A percentile compares a stretch with the other conserved stretches of the same genome.
These are phyloP conservation scores for Cataglyphis rosenhaueri DNA, from an alignment of 2,888 invertebrate genomes.

Conservation along the genomic window DNA sequence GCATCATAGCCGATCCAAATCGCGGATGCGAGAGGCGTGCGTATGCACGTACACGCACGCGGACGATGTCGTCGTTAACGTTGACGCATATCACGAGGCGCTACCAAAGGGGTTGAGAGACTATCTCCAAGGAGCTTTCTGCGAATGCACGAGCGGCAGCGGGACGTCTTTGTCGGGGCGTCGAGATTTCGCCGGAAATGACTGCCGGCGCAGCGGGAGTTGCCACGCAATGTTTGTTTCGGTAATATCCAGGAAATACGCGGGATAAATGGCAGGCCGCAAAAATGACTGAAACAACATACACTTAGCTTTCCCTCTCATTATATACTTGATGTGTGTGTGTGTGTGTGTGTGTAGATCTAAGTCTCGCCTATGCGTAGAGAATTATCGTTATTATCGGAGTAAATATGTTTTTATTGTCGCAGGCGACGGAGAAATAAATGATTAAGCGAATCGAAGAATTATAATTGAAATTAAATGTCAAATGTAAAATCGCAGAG, in stretches of 20 bases:
- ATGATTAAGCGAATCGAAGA: neutral
- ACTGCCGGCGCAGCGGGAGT: slow-evolving; percentile 21
- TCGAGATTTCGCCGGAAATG: slow-evolving; percentile 44
- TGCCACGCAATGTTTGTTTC: slow-evolving; percentile 51
- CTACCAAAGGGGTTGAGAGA: neutral
- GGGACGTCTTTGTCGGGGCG: slow-evolving; percentile 43
- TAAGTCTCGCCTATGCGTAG: no score
- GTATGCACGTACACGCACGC: neutral
- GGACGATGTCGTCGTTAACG: slow-evolving; percentile 14
- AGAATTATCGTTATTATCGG: slow-evolving; percentile 22
- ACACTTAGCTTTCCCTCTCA: slow-evolving; percentile 30
- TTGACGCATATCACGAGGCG: slow-evolving; percentile 7
- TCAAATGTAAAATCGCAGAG: neutral
- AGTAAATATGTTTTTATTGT: neutral
- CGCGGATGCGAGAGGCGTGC: slow-evolving; percentile 16
- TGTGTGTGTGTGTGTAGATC: neutral
- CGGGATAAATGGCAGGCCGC: slow-evolving; percentile 33
- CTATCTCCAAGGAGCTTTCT: neutral
- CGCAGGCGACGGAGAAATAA: neutral
- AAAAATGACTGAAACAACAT: slow-evolving; percentile 14
- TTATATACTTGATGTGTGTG: neutral
- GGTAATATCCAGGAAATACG: slow-evolving; percentile 41
- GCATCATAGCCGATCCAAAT: slow-evolving; percentile 14
- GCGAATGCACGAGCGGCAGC: slow-evolving; percentile 12
- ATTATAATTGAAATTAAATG: neutral